Evolutionary conservation across 2,888 invertebrate species (phyloP).

Genomic region (Eurytoma californica): DNA sequence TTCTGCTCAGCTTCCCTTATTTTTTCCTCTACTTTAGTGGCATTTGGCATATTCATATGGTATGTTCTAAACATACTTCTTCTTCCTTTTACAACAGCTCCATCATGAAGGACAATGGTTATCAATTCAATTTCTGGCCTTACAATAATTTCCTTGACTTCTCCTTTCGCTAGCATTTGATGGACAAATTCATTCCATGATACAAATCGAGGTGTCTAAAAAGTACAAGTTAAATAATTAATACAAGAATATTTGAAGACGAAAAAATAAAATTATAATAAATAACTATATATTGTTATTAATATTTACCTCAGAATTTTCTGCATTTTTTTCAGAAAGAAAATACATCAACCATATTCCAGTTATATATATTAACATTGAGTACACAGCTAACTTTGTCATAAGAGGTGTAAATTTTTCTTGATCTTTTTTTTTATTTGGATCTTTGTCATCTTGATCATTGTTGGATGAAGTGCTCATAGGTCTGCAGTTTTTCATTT

Average conservation of each 20-base stretch:
- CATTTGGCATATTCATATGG: slow-evolving; percentile 91
- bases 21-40: slow-evolving; percentile 92
- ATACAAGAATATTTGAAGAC: not conserved
- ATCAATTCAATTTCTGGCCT: slow-evolving; percentile 90
- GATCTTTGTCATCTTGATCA: slow-evolving; percentile 36
- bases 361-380: slow-evolving; percentile 49
- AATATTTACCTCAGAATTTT: slow-evolving; percentile 27
- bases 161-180: slow-evolving; percentile 94
- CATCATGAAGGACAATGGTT: slow-evolving; percentile 88
- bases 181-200: slow-evolving; percentile 98
- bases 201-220: slow-evolving; percentile 73
- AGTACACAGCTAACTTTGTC: slow-evolving; percentile 57
- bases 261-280: not conserved
- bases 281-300: not conserved
- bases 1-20: slow-evolving; percentile 88
- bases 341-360: slow-evolving; percentile 53
- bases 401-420: slow-evolving; percentile 57
- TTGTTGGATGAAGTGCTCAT: slow-evolving; percentile 59
- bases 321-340: slow-evolving; percentile 32
- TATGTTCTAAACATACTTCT: slow-evolving; percentile 82
- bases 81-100: slow-evolving; percentile 90
- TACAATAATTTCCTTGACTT: slow-evolving; percentile 91
- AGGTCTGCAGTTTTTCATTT: slow-evolving; percentile 53
- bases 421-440: slow-evolving; percentile 54
- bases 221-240: slow-evolving; percentile 15